Evolutionary conservation across 2,113 vertebrate species (phyloP), one percentile per base, ranked within the genome.

Genomic region (Tonatia bakeri): DNA sequence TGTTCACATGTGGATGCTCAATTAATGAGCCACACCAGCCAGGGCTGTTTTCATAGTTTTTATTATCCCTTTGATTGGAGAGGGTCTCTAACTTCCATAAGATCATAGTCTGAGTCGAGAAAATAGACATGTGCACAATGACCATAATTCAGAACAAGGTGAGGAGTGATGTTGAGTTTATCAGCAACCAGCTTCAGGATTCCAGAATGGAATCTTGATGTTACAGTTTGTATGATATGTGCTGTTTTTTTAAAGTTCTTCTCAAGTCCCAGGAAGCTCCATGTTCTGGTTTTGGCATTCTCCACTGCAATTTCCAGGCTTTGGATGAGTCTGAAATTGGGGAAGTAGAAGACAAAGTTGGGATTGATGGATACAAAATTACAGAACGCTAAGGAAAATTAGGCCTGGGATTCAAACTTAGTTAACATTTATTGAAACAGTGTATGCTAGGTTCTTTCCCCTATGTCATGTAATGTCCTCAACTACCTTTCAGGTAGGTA

Each of bases 321-420:
- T 76, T 43, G n/a, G n/a, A 9, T 81, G 47, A 76, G 17, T 77
- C 64, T 43, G 28, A 90, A 94, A 95, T n/a, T 28, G 16, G 59
- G 50, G 5, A 92, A 28, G 7, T 67, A 87, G 43, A 82, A 82
- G 40, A 83, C n/a, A 69, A 50, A 90, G 19, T 89, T 94, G 47
- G 26, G 24, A 38, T n/a, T 86, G 19, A 7, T 82, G 90, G 47
- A 31, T 96, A 87, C 31, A 77, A 50, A 89, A 65, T 94, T 94
- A 75, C 2, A 92, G 87, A 83, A 73, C 83, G 54, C 85, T 83
- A 45, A 90, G 75, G 75, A 92, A 86, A 87, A 52, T 95, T 59
- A 52, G n/a, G 7, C 43, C 52, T 36, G 70, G 13, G 16, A 76
- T 73, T 96, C 67, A 94, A 81, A 73, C 59, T 86, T 36, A 67